These are phyloP conservation scores for Anableps anableps DNA, from an alignment of 2,797 vertebrate species.

Conservation along the genomic window DNA sequence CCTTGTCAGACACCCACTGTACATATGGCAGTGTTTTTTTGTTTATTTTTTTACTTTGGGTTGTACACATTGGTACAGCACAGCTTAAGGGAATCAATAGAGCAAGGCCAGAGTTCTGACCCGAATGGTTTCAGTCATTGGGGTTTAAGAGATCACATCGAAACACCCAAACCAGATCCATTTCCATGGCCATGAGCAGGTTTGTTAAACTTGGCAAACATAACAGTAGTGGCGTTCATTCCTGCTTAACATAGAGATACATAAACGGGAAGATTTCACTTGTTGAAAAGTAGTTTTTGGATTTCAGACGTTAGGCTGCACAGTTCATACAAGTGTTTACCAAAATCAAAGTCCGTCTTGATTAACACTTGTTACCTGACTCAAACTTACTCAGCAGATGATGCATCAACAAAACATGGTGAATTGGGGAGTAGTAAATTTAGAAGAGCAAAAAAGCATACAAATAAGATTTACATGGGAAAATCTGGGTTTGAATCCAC, in stretches of 20 bases:
- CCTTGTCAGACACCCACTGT: not conserved
- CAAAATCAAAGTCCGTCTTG: not conserved
- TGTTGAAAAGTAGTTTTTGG: not conserved
- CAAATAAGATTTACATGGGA: not conserved
- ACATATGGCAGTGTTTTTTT: not conserved
- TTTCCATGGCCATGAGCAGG: not conserved
- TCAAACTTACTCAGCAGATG: not conserved
- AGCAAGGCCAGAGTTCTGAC: conserved; percentile 47
- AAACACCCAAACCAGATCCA: conserved; percentile 11
- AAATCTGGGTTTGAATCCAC: not conserved
- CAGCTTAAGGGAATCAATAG: conserved; percentile 48
- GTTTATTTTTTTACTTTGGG: conserved; percentile 3
- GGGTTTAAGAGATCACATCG: conserved; percentile 21
- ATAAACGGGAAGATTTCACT: not conserved
- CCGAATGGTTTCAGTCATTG: conserved; percentile 33
- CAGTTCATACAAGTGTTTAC: not conserved
- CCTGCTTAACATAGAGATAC: not conserved
- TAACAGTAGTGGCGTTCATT: not conserved
- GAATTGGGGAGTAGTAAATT: not conserved
- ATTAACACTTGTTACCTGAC: not conserved
- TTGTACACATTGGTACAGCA: conserved; percentile 17
- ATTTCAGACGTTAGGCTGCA: not conserved
- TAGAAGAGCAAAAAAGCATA: not conserved
- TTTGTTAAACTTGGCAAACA: not conserved
- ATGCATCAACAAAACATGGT: not conserved